Conservation (phyloP, 2,113 vertebrate species). For the Grammomys dolichurus region DNA sequence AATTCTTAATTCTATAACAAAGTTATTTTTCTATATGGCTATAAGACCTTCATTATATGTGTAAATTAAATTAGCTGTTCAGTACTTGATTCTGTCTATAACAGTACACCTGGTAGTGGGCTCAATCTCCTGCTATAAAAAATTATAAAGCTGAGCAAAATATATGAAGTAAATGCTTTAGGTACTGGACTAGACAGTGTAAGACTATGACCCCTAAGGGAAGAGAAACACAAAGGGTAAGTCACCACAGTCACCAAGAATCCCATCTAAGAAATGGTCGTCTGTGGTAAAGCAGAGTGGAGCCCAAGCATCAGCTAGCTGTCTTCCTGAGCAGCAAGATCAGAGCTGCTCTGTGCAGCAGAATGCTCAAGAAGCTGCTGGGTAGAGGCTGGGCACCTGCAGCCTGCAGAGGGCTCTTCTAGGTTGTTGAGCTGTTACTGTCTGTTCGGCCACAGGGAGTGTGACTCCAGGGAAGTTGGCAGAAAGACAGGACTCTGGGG, state of each 20-base stretch:
- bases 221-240: slow-evolving; percentile 35
- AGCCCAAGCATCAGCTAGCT: background rate
- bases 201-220: background rate
- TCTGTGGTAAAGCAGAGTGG: background rate
- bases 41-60: background rate
- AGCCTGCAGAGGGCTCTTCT: background rate
- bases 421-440: background rate
- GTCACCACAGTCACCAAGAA: background rate
- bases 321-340: background rate
- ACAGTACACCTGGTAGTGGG: background rate
- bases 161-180: slow-evolving; percentile 12
- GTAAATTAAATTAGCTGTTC: slow-evolving; percentile 29
- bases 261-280: background rate
- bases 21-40: background rate
- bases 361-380: background rate
- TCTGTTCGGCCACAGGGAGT: background rate
- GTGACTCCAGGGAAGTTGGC: background rate
- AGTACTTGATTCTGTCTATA: slow-evolving; percentile 32
- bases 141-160: slow-evolving; percentile 1
- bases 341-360: background rate
- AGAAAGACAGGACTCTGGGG: background rate
- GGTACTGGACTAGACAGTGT: background rate
- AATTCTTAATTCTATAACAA: background rate
- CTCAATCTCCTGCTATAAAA: slow-evolving; percentile 44
- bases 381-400: background rate